Percentiles rank a stretch among this genome's conserved stretches.
These are phyloP conservation scores for Opisthograptis luteolata DNA, from an alignment of 2,888 invertebrate genomes.

Conservation along the genomic window DNA sequence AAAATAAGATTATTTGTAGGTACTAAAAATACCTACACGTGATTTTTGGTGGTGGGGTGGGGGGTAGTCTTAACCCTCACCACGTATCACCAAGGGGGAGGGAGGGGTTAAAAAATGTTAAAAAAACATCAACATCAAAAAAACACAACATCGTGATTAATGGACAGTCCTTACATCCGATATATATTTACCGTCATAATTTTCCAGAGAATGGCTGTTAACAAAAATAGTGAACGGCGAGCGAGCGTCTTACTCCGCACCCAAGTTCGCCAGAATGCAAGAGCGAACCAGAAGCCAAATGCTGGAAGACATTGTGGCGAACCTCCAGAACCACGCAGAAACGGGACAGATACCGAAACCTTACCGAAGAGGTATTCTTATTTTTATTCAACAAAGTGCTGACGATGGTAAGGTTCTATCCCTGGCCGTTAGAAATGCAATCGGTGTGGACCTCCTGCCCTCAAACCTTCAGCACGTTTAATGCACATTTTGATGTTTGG, in stretches of 20 bases:
- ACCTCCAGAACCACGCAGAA: slow-evolving; percentile 96
- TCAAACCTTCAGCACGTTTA: slow-evolving; percentile 9
- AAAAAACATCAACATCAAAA: too few relatives aligned
- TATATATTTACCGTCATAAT: background rate
- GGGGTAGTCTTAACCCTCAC: too few relatives aligned
- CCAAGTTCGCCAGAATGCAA: slow-evolving; percentile 97
- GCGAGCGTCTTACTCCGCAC: slow-evolving; percentile 96
- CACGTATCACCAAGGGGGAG: too few relatives aligned
- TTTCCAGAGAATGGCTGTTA: slow-evolving; percentile 91
- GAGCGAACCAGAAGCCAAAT: slow-evolving; percentile 96
- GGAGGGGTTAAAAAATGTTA: too few relatives aligned
- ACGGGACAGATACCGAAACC: slow-evolving; percentile 98
- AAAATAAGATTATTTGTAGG: too few relatives aligned
- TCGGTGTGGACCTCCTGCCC: slow-evolving; percentile 15
- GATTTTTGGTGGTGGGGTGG: too few relatives aligned
- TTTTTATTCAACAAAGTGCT: slow-evolving; percentile 23
- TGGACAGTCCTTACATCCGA: background rate
- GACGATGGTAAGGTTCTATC: slow-evolving; percentile 16
- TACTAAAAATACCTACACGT: too few relatives aligned
- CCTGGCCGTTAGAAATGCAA: slow-evolving; percentile 5
- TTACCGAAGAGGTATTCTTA: slow-evolving; percentile 88
- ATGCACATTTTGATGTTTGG: background rate
- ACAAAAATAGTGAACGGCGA: slow-evolving; percentile 98
- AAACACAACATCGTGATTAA: too few relatives aligned
- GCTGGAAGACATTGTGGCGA: slow-evolving; percentile 97